These are phyloP conservation scores for Dasyurus viverrinus DNA, from an alignment of 2,113 vertebrate genomes.

Conservation along the genomic window DNA sequence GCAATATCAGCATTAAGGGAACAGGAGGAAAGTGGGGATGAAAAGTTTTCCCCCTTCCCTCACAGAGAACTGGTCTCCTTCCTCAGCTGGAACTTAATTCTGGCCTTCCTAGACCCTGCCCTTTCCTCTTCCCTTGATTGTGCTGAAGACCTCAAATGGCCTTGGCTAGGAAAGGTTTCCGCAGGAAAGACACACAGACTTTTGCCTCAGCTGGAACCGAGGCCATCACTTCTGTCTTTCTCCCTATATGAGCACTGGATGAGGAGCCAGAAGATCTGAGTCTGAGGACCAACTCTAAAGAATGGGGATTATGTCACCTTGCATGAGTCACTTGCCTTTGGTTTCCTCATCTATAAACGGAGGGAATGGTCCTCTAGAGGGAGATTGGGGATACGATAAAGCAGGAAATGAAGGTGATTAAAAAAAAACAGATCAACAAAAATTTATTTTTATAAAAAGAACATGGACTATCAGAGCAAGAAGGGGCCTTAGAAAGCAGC, in stretches of 20 bases:
- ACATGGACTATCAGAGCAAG: not conserved
- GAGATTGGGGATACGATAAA: not conserved
- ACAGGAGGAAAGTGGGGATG: not conserved
- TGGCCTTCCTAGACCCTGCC: constrained; percentile 54
- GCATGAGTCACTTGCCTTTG: not conserved
- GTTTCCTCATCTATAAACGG: not conserved
- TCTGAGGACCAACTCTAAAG: not conserved
- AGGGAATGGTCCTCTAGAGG: not conserved
- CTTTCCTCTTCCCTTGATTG: constrained; percentile 85
- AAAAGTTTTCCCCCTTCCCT: not conserved
- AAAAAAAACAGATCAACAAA: not conserved
- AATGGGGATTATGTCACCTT: too few species aligned
- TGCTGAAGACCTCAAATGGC: constrained; percentile 65
- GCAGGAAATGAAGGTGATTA: not conserved
- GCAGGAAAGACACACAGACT: constrained; percentile 28
- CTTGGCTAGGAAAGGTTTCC: constrained; percentile 73
- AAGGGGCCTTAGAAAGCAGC: not conserved
- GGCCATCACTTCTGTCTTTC: not conserved
- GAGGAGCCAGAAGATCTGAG: not conserved
- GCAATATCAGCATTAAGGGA: not conserved
- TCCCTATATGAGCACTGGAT: not conserved
- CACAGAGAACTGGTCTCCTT: constrained; percentile 44
- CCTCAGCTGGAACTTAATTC: constrained; percentile 74
- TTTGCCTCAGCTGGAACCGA: not conserved
- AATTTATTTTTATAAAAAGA: not conserved